Evolutionary conservation across 2,888 invertebrate genomes (phyloP), one percentile per base, ranked within the genome.

Genomic region (Polymixis lichenea): DNA sequence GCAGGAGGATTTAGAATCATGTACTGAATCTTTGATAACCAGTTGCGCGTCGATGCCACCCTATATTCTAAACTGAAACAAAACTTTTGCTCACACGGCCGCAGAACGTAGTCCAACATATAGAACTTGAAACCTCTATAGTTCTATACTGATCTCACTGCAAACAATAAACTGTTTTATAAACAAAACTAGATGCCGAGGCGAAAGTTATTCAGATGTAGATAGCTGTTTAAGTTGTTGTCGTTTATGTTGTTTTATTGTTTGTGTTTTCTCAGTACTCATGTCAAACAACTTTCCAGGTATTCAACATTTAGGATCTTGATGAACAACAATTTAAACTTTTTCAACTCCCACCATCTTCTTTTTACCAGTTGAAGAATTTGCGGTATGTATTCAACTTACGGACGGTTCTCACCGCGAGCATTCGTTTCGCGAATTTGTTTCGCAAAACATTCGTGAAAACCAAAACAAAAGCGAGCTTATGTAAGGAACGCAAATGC

Each of bases 151-250:
- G 75, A 43, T 74, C 60, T 46, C 19, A 32, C 28, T 58, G 46
- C 77, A 55, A 83, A 80, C 83, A 86, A 83, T 83, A 84, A 84
- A 87, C 83, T 80, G 79, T 55, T 82, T 32, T 77, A 74, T 74
- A 84, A 83, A 89, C 86, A 71, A 78, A 84, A 87, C 80, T 77
- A 60, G 75, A 84, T 74, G 74, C 64, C 78, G 75, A 11, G n/a
- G 43, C 11, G 6, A 25, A 61, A 53, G 19, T 75, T 75, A 15
- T 43, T 17, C 19, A 25, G 2, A 49, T 22, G 6, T 17, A 3
- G 49, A 68, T 49, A 11, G 38, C 51, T 51, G 38, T 67, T 46
- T 0, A 2, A 6, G 43, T 46, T 46, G 43, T 43, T 43, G 43
- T 43, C 9, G 43, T 43, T 9, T 43, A 9, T 43, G 43, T 43